phyloP scores from a whole-genome alignment of 2,797 vertebrate species.

The Xyrichtys novacula region DNA sequence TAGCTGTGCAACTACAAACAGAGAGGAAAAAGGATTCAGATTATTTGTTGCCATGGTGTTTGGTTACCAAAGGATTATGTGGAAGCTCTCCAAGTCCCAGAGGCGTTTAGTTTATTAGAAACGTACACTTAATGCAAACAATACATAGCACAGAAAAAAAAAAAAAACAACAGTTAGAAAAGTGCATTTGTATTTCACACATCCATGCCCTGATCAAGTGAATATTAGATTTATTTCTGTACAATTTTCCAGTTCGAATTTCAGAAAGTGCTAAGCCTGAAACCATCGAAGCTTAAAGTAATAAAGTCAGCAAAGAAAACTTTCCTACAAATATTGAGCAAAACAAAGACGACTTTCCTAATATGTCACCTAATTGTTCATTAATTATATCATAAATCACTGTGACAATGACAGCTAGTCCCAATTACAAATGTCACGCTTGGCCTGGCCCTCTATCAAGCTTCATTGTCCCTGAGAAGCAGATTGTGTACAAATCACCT shows the following conservation, averaged over 20 bases:
- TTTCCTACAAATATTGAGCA: constrained; percentile 45
- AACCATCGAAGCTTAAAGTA: background rate
- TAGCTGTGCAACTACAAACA: background rate
- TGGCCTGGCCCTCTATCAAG: constrained; percentile 69
- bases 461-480: constrained; percentile 65
- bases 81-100: background rate
- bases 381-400: constrained; percentile 94
- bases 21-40: background rate
- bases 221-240: background rate
- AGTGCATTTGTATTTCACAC: background rate
- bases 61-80: constrained; percentile 11
- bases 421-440: constrained; percentile 81
- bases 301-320: constrained; percentile 27
- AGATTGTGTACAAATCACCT: constrained; percentile 64
- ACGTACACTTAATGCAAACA: background rate
- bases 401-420: constrained; percentile 87
- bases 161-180: background rate
- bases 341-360: constrained; percentile 75
- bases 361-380: constrained; percentile 90
- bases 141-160: background rate
- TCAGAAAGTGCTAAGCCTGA: background rate
- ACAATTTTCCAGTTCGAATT: background rate
- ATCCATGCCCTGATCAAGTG: background rate
- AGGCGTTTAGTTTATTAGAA: constrained; percentile 15
- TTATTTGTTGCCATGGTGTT: constrained; percentile 6